Evolutionary conservation across 2,797 vertebrate genomes (phyloP).

Genomic region (Melanotaenia maccullochi): DNA sequence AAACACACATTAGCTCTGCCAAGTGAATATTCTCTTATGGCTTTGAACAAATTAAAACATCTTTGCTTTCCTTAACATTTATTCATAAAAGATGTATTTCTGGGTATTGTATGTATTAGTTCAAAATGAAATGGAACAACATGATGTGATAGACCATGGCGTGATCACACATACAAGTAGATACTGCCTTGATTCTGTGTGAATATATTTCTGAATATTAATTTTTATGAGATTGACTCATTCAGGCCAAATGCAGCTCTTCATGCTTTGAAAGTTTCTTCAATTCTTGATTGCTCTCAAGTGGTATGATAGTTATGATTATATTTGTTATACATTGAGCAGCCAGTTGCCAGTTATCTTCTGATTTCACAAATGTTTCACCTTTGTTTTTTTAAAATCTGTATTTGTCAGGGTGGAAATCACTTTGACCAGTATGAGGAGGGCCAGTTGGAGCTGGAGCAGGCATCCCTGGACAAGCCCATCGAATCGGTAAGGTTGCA

Average conservation of each 20-base stretch:
- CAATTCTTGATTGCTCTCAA: neutral
- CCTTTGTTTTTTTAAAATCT: slow-evolving; percentile 20
- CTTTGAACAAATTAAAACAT: slow-evolving; percentile 1
- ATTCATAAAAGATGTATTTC: neutral
- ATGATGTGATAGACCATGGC: neutral
- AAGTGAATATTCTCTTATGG: neutral
- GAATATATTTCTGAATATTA: slow-evolving; percentile 1
- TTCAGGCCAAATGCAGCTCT: neutral
- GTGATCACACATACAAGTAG: neutral
- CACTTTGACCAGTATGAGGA: slow-evolving; percentile 99
- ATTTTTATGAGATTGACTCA: slow-evolving; percentile 15
- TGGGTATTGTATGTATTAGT: neutral
- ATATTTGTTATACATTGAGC: neutral
- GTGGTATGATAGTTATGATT: neutral
- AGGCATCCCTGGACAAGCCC: slow-evolving; percentile 98
- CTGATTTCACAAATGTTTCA: neutral
- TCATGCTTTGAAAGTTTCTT: neutral
- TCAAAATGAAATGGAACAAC: no score
- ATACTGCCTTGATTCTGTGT: neutral
- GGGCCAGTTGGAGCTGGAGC: slow-evolving; percentile 98
- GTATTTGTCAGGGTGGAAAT: slow-evolving; percentile 91
- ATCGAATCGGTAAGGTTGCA: slow-evolving; percentile 98
- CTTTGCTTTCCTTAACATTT: neutral
- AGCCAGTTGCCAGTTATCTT: neutral
- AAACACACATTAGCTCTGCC: slow-evolving; percentile 2